A percentile compares a stretch with the other conserved stretches of the same genome.
These are phyloP conservation scores for Pheosia tremula DNA, from an alignment of 2,888 invertebrate genomes.

Conservation along the genomic window DNA sequence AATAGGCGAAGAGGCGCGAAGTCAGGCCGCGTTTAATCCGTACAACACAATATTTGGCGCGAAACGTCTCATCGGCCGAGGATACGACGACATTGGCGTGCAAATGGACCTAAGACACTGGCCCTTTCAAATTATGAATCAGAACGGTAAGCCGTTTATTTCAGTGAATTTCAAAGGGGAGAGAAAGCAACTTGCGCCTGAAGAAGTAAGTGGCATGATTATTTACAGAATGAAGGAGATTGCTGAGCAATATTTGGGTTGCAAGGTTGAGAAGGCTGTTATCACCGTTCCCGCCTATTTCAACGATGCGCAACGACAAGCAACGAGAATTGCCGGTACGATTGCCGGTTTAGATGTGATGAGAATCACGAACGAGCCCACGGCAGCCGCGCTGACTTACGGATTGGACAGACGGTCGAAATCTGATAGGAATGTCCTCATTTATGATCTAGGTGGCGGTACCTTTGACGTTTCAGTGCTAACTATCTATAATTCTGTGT, in stretches of 20 bases:
- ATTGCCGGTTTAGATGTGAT: slow-evolving; percentile 66
- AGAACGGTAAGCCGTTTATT: slow-evolving; percentile 67
- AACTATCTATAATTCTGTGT: slow-evolving; percentile 52
- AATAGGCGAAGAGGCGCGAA: slow-evolving; percentile 67
- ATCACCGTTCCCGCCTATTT: slow-evolving; percentile 73
- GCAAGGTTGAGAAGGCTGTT: slow-evolving; percentile 60
- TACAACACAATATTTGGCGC: slow-evolving; percentile 64
- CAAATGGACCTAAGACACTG: slow-evolving; percentile 64
- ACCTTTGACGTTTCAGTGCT: slow-evolving; percentile 68
- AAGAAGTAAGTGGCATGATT: slow-evolving; percentile 69
- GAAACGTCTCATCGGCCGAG: slow-evolving; percentile 65
- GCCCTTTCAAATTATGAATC: slow-evolving; percentile 58
- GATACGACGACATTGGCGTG: slow-evolving; percentile 61
- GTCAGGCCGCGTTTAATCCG: slow-evolving; percentile 59
- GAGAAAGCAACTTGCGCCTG: slow-evolving; percentile 57
- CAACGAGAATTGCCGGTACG: slow-evolving; percentile 58
- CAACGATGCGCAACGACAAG: slow-evolving; percentile 64
- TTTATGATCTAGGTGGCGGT: slow-evolving; percentile 71
- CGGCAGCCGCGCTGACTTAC: slow-evolving; percentile 68
- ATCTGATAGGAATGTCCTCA: slow-evolving; percentile 51
- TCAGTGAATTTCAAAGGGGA: slow-evolving; percentile 56
- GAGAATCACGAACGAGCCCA: slow-evolving; percentile 66
- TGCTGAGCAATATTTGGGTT: slow-evolving; percentile 60
- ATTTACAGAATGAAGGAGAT: slow-evolving; percentile 65
- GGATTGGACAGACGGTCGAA: slow-evolving; percentile 51